Percentiles rank a stretch among this genome's conserved stretches.
Evolutionary conservation across 2,888 invertebrate genomes (phyloP).

Genomic region (Celastrina argiolus): DNA sequence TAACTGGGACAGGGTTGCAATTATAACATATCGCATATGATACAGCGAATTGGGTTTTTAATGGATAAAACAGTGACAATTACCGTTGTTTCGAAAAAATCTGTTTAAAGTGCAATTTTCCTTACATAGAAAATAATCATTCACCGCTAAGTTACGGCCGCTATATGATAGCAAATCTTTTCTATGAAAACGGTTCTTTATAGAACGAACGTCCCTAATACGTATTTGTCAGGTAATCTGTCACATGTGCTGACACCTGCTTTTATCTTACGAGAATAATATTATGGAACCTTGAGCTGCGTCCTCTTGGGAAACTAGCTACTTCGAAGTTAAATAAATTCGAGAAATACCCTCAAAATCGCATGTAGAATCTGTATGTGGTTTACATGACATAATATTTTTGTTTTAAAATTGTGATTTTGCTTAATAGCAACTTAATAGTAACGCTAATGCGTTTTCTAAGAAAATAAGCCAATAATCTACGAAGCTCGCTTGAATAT

Average conservation of each 20-base stretch:
- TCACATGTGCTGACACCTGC: slow-evolving; percentile 13
- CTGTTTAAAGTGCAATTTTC: too few relatives aligned
- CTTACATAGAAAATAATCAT: too few relatives aligned
- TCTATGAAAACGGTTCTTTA: not conserved
- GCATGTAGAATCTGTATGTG: not conserved
- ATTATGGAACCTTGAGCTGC: slow-evolving; percentile 7
- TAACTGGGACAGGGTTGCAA: too few relatives aligned
- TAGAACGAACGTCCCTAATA: slow-evolving; percentile 1
- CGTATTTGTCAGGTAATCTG: slow-evolving; percentile 16
- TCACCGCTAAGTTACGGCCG: too few relatives aligned
- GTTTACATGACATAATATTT: not conserved
- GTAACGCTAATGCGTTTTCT: too few relatives aligned
- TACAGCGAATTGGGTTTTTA: too few relatives aligned
- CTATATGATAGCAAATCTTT: not conserved
- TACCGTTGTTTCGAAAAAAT: too few relatives aligned
- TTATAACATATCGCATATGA: too few relatives aligned
- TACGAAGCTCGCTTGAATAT: too few relatives aligned
- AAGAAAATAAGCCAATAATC: too few relatives aligned
- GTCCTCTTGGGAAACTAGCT: slow-evolving; percentile 7
- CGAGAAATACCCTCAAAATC: not conserved
- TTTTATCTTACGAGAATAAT: slow-evolving; percentile 9
- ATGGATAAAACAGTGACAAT: too few relatives aligned
- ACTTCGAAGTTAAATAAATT: not conserved
- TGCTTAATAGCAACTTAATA: too few relatives aligned
- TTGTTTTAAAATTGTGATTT: not conserved